Evolutionary conservation across 1,140 invertebrate genomes (phyloP), one percentile per base, ranked within the genome.

Genomic region (Rhyacophila brunnea): DNA sequence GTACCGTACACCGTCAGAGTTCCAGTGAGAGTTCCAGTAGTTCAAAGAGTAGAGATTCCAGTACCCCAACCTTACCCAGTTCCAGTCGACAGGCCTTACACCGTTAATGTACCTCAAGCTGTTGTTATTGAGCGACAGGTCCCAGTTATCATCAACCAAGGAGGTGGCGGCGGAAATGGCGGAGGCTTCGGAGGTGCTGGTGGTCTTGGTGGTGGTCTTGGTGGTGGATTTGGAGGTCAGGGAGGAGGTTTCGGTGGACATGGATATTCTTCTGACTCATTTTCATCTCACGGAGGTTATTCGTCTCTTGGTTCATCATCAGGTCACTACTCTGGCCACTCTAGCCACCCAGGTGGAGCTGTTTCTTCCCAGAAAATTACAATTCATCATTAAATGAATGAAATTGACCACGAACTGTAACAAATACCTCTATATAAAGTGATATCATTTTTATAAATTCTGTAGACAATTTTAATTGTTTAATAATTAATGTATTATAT

Each of bases 1-100:
- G 73, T 83, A 0, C 80, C 79, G 6, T 74, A 77, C 20, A 79
- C 80, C 15, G 71, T 78, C 23, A 74, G 79, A 59, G 79, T 83
- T 34, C 81, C 81, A 19, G 72, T 78, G 18, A 78, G 82, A 66
- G 74, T 83, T 0, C 77, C 79, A 19, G 71, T 78, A 2, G 34
- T 60, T 5, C 57, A 71, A 10, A 60, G 62, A 48, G 58, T 64
- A 17, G 58, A 64, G 36, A 58, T 64, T 6, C 71, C 67, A 35
- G 67, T 74, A 17, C 71, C 72, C 10, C 65, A 69, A 34, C 66
- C 67, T 10, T 71, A 72, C 58, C 71, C 72, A 44, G 68, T 71
- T 15, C 65, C 68, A 32, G 70, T 74, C 7, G 67, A 67, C 63
- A 70, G 69, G 42, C 66, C 71, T 23, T 67, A 72, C 11, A 67